These are phyloP conservation scores for Diadumene lineata DNA, from an alignment of 92 coral and sea anemone genomes.

Conservation along the genomic window DNA sequence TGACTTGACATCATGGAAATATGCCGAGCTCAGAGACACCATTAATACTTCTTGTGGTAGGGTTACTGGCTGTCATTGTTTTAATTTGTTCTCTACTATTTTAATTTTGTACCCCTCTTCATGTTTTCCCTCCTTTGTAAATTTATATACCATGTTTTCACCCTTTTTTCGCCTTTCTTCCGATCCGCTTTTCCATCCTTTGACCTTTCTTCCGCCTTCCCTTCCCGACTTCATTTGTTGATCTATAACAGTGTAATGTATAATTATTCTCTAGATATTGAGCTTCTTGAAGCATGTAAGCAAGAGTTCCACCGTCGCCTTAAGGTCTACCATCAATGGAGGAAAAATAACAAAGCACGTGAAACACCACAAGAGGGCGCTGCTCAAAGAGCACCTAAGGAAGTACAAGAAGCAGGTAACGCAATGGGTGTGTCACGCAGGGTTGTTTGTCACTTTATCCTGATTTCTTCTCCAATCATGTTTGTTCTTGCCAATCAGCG, in stretches of 20 bases:
- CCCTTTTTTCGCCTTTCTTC: neutral
- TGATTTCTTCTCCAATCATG: too few relatives aligned
- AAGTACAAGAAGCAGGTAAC: conserved; percentile 63
- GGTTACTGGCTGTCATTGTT: too few relatives aligned
- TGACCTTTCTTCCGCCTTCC: neutral
- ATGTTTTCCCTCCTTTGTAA: too few relatives aligned
- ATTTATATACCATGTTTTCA: too few relatives aligned
- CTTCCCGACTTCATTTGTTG: neutral
- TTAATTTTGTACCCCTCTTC: neutral
- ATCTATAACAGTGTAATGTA: neutral
- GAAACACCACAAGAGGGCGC: conserved; percentile 64
- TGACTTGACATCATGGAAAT: conserved; percentile 89
- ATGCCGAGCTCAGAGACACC: conserved; percentile 95
- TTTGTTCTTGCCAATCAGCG: too few relatives aligned
- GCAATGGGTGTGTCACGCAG: neutral
- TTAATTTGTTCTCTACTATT: too few relatives aligned
- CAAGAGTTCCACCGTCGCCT: conserved; percentile 95
- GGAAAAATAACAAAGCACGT: conserved; percentile 89
- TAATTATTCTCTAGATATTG: conserved; percentile 64
- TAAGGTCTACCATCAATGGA: conserved; percentile 99
- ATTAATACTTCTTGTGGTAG: conserved; percentile 98
- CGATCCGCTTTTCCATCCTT: neutral
- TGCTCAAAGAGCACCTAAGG: conserved; percentile 94
- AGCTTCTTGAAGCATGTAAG: conserved; percentile 88
- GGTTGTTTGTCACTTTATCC: neutral